These are phyloP conservation scores for Phrynocephalus vlangalii DNA, from an alignment of 2,797 vertebrate genomes.

Conservation along the genomic window DNA sequence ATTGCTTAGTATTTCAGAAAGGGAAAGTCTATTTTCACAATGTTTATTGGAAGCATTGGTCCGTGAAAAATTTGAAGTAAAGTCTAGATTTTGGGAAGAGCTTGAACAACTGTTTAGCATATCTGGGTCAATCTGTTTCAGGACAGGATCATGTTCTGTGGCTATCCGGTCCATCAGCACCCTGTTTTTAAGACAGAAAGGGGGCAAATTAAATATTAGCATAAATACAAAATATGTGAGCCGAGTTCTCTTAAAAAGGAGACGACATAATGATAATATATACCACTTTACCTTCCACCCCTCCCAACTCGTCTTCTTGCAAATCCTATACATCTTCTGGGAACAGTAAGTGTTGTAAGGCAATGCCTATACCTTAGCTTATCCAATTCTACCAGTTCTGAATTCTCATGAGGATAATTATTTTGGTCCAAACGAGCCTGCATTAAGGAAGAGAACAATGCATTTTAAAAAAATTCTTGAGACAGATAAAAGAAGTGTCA, in stretches of 20 bases:
- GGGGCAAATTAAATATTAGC: not conserved
- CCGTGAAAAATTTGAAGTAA: constrained; percentile 82
- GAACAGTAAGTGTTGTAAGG: constrained; percentile 88
- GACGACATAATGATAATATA: not conserved
- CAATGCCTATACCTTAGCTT: constrained; percentile 85
- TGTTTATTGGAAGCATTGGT: constrained; percentile 86
- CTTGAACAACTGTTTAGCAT: constrained; percentile 81
- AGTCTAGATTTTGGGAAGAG: constrained; percentile 82
- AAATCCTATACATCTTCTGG: constrained; percentile 87
- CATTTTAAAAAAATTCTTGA: not conserved
- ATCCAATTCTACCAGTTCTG: constrained; percentile 81
- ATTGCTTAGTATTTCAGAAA: constrained; percentile 89
- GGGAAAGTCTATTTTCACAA: constrained; percentile 86
- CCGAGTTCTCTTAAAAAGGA: not conserved
- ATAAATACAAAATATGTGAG: not conserved
- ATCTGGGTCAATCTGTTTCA: constrained; percentile 88
- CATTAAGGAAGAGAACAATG: constrained; percentile 39
- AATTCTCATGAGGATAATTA: constrained; percentile 72
- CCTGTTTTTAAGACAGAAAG: constrained; percentile 71
- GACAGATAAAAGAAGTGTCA: not conserved
- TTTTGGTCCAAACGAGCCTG: constrained; percentile 86
- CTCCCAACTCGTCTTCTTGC: constrained; percentile 88
- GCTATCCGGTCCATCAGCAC: constrained; percentile 89
- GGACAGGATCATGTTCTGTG: constrained; percentile 83
- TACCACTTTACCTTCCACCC: constrained; percentile 85